Conservation (phyloP, 2,888 invertebrate genomes). For the Galeruca laticollis region DNA sequence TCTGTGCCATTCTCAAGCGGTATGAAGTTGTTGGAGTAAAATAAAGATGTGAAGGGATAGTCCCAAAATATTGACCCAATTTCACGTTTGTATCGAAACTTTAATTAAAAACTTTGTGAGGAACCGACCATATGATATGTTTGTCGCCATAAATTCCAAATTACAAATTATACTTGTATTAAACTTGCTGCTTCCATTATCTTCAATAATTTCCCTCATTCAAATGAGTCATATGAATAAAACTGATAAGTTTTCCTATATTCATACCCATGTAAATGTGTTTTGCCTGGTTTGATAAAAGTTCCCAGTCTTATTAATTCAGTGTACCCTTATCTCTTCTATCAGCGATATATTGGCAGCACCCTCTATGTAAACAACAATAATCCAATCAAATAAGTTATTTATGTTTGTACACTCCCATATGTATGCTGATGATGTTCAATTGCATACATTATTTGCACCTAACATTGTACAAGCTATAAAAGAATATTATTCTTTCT, state of each 20-base stretch:
- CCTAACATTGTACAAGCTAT: constrained; percentile 17
- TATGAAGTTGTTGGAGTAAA: constrained; percentile 5
- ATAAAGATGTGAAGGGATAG: constrained; percentile 5
- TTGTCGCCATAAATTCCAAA: constrained; percentile 2
- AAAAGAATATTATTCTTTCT: constrained; percentile 22
- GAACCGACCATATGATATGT: neutral
- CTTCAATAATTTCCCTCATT: neutral
- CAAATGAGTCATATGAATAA: constrained; percentile 1
- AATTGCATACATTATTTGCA: constrained; percentile 38
- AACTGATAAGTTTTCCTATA: neutral
- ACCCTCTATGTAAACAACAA: constrained; percentile 39
- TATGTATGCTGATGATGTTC: constrained; percentile 43
- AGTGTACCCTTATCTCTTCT: constrained; percentile 6
- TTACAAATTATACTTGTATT: constrained; percentile 4
- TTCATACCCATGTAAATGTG: neutral
- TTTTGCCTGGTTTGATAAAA: neutral
- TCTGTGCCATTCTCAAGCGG: neutral
- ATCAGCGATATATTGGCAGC: constrained; percentile 20
- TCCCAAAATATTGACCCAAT: constrained; percentile 9
- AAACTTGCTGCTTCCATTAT: neutral
- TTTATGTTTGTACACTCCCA: constrained; percentile 39
- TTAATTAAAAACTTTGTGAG: constrained; percentile 15
- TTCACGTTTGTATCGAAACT: neutral
- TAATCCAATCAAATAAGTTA: constrained; percentile 45
- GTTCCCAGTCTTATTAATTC: neutral